phyloP scores from a whole-genome alignment of 2,113 vertebrate species.

The Recurvirostra avosetta region DNA sequence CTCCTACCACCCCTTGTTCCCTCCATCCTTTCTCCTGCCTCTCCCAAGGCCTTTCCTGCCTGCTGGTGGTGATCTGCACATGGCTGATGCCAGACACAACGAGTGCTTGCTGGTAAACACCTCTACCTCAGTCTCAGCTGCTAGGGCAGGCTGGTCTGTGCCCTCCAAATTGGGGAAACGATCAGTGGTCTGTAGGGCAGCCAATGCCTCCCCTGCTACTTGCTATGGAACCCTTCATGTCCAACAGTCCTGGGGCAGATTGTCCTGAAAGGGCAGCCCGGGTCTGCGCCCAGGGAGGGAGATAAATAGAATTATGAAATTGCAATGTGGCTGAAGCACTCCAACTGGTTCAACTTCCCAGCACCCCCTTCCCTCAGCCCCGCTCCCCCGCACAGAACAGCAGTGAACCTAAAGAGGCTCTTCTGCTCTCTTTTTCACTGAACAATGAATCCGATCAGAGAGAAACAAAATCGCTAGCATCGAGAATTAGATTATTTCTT shows the following conservation, averaged over 20 bases:
- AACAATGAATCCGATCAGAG: constrained; percentile 45
- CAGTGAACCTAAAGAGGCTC: background rate
- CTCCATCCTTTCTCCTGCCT: background rate
- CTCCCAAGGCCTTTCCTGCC: background rate
- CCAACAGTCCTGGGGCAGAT: background rate
- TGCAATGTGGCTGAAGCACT: background rate
- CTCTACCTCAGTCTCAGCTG: background rate
- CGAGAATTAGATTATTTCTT: constrained; percentile 13
- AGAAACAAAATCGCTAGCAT: constrained; percentile 41
- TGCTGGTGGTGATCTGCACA: background rate
- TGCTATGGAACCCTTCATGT: background rate
- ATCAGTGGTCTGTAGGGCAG: background rate
- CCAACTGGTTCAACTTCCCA: background rate
- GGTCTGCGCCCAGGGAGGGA: background rate
- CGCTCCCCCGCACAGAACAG: background rate
- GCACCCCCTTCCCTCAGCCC: background rate
- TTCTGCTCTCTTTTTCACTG: background rate
- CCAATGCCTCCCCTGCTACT: background rate
- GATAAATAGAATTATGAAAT: background rate
- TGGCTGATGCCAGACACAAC: background rate
- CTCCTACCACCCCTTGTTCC: background rate
- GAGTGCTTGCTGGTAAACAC: background rate
- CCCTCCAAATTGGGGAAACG: background rate
- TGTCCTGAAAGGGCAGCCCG: background rate
- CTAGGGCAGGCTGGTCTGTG: background rate